phyloP scores from a whole-genome alignment of 2,113 vertebrate species.

The Odocoileus hemionus region DNA sequence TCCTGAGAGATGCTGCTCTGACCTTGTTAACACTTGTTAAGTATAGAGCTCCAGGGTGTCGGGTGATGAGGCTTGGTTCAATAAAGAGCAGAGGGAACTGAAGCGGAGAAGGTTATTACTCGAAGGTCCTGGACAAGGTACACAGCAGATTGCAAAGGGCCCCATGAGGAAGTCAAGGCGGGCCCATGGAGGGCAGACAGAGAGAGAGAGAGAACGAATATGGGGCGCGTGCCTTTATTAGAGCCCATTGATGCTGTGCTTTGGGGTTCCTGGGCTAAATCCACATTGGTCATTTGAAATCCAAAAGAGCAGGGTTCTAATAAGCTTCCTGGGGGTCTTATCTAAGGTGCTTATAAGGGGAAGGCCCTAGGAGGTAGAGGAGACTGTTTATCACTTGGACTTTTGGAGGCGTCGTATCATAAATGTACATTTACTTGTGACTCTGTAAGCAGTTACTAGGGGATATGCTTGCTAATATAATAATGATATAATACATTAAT shows the following conservation, averaged over 20 bases:
- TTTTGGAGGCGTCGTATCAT: background rate
- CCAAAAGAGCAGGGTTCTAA: background rate
- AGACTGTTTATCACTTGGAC: background rate
- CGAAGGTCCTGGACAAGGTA: background rate
- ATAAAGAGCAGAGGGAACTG: background rate
- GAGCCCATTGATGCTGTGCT: no score
- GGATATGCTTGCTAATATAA: background rate
- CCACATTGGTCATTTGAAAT: background rate
- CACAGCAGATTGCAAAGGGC: accelerated
- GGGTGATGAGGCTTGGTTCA: background rate
- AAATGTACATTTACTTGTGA: background rate
- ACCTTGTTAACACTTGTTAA: background rate
- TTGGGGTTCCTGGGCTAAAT: background rate
- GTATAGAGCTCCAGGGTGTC: background rate
- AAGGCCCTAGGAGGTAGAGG: background rate
- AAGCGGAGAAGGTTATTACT: background rate
- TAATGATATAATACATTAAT: background rate
- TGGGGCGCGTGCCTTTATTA: background rate
- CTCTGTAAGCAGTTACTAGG: background rate
- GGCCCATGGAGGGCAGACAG: background rate
- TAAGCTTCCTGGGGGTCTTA: background rate
- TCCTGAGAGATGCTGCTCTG: background rate
- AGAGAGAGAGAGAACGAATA: background rate
- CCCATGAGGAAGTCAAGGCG: no score
- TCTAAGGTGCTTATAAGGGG: no score